Conservation (phyloP, 1,140 invertebrate genomes). For the Polypedilum vanderplanki region DNA sequence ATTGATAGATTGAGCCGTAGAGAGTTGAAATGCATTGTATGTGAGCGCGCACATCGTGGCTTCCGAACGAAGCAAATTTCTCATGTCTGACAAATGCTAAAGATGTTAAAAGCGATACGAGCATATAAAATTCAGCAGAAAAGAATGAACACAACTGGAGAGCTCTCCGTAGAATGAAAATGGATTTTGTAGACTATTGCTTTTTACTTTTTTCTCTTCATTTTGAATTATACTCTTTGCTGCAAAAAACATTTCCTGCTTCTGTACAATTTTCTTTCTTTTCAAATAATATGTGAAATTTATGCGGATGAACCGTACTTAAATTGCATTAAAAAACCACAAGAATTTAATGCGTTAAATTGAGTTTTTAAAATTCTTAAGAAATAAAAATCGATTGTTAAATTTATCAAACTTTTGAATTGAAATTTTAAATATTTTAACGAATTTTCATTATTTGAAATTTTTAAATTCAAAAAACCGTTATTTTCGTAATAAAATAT, state of each 20-base stretch:
- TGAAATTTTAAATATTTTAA: too few relatives aligned
- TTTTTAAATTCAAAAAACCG: too few relatives aligned
- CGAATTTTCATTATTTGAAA: too few relatives aligned
- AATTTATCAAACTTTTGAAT: too few relatives aligned
- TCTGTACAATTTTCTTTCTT: neutral
- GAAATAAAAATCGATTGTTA: too few relatives aligned
- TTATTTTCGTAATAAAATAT: too few relatives aligned
- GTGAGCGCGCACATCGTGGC: neutral
- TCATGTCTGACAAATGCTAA: conserved; percentile 3
- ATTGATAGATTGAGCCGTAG: conserved; percentile 21
- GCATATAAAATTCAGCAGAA: too few relatives aligned
- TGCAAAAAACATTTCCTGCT: conserved; percentile 6
- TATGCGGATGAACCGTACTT: too few relatives aligned
- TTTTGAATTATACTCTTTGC: neutral
- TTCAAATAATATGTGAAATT: too few relatives aligned
- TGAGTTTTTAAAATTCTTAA: too few relatives aligned
- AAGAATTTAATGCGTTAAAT: too few relatives aligned
- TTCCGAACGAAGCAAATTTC: neutral
- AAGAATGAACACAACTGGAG: neutral
- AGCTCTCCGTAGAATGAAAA: neutral
- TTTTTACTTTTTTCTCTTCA: neutral
- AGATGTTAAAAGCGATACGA: neutral
- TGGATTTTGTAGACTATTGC: neutral
- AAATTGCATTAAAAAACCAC: too few relatives aligned
- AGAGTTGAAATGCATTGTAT: neutral